These are phyloP conservation scores for Coracopsis vasa DNA, from an alignment of 2,113 vertebrate genomes.

Conservation along the genomic window DNA sequence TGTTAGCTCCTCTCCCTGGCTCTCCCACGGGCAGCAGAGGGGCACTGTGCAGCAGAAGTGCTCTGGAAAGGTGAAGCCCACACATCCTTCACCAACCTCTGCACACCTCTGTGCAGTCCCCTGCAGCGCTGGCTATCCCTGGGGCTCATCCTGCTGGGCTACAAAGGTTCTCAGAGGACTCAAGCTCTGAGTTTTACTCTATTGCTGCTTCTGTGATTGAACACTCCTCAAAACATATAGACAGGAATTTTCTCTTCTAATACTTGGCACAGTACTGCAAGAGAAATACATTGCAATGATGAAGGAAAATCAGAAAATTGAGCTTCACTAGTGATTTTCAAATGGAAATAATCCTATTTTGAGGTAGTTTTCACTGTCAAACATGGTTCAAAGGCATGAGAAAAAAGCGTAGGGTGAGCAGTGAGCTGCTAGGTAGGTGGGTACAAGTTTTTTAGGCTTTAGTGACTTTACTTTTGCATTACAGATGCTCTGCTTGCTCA, in stretches of 20 bases:
- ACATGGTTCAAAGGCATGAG: not conserved
- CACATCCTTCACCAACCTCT: not conserved
- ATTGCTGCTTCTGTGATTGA: not conserved
- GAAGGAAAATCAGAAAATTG: not conserved
- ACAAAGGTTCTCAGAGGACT: not conserved
- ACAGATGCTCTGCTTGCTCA: not conserved
- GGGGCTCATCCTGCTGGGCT: not conserved
- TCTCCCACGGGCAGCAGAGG: not conserved
- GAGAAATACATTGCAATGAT: not conserved
- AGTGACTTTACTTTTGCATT: not conserved
- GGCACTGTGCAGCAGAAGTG: not conserved
- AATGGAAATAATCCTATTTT: not conserved
- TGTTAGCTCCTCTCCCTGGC: not conserved
- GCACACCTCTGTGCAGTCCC: not conserved
- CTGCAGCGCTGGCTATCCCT: not conserved
- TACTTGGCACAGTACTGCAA: not conserved
- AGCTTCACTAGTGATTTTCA: not conserved
- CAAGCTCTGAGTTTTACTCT: not conserved
- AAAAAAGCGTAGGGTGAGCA: not conserved
- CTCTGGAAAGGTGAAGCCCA: not conserved
- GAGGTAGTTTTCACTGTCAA: not conserved
- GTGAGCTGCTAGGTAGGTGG: not conserved
- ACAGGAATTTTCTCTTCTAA: not conserved
- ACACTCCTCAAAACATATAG: not conserved
- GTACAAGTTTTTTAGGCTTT: not conserved